A percentile compares a stretch with the other conserved stretches of the same genome.
These are phyloP conservation scores for Prunella fulvescens DNA, from an alignment of 2,113 vertebrate species.

Conservation along the genomic window DNA sequence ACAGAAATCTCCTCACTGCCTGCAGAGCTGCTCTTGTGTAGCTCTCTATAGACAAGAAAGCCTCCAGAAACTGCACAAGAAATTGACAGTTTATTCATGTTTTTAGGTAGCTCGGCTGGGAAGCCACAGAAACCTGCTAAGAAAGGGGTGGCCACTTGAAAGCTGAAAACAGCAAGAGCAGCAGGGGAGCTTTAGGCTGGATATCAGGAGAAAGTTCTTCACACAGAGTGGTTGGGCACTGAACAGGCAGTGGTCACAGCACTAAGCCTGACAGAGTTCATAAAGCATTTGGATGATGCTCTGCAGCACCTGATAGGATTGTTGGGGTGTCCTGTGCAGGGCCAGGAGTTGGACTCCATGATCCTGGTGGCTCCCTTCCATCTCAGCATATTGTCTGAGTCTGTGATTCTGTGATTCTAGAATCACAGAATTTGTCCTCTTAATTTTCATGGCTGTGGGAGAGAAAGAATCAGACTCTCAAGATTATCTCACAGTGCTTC, in stretches of 20 bases:
- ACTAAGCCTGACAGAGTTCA: background rate
- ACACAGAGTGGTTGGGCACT: background rate
- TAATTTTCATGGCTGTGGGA: background rate
- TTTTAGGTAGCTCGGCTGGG: background rate
- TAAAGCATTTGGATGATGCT: background rate
- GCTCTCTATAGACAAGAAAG: background rate
- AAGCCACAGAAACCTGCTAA: background rate
- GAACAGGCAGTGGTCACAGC: background rate
- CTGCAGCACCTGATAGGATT: background rate
- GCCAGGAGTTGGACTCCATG: background rate
- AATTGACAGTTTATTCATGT: fast-evolving
- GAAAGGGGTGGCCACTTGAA: background rate
- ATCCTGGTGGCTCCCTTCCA: background rate
- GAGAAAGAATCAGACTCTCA: background rate
- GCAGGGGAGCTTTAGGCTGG: background rate
- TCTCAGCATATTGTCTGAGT: background rate
- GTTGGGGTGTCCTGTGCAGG: background rate
- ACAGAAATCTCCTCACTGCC: too few relatives aligned
- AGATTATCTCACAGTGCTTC: background rate
- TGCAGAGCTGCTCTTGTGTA: background rate
- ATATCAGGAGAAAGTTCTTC: background rate
- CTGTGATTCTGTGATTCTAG: background rate
- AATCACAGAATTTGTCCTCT: background rate
- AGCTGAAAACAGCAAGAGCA: background rate
- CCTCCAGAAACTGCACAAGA: background rate